Base-by-base conservation (phyloP, 2,113 vertebrate species). In the Sturnus vulgaris region DNA sequence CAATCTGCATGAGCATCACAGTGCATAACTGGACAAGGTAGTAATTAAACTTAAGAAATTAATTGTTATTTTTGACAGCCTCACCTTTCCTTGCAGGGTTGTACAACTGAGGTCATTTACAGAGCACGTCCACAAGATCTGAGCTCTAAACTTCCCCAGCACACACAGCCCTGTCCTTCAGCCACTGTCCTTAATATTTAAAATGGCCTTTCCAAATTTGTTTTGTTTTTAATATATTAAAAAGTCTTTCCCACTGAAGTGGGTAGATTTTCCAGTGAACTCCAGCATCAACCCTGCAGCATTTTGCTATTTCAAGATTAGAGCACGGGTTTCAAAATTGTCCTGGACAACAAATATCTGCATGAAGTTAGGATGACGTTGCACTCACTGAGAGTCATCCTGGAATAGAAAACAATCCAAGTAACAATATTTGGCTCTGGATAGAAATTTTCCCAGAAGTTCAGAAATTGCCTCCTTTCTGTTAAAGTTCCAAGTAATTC, bases 241-340 rank as follows among this genome's bases (percentile, higher is more conserved):
- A 92, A 85, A 88, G 47, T 55, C 64, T 93, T 94, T 94, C 90
- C 92, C 94, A 95, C 86, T 86, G 77, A 86, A 93, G 71, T 12
- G 56, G 81, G 72, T 5, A 50, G 92, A 93, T 96, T 94, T 96
- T 94, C 91, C 95, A 93, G 83, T 83, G 86, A 92, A 77, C 76
- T 92, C 92, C 72, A 92, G 76, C 80, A 81, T 94, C 84, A 96
- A 95, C 95, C 91, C 82, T 92, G 92, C 76, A 88, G 83, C 88
- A 10, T 83, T 96, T 93, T 93, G 63, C 94, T 97, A 96, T 97
- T 97, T 95, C 64, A 3, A 94, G 95, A 57, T 81, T 28, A 37
- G 21, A 90, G 82, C 46, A 70, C 0, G 59, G 64, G 73, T 70
- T 95, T 83, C 72, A 81, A 71, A 83, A 60, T 60, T 46, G 25